These are phyloP conservation scores for Diachasma alloeum DNA, from an alignment of 1,140 invertebrate species.

Conservation along the genomic window DNA sequence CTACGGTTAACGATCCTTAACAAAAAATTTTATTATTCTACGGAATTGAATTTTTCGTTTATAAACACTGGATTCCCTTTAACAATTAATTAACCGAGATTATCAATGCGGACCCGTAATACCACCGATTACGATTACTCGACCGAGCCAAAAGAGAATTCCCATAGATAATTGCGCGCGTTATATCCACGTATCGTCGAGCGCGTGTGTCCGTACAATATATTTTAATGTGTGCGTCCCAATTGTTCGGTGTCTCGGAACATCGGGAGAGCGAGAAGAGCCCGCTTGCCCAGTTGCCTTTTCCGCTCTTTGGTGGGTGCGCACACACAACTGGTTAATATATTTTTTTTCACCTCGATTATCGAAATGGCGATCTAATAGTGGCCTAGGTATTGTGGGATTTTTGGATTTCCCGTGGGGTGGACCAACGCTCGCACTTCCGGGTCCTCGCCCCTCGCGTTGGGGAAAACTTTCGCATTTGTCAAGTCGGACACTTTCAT, in stretches of 20 bases:
- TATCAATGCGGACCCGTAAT: background rate
- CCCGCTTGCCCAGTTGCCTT: slow-evolving; percentile 27
- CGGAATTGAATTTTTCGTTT: too few relatives aligned
- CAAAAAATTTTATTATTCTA: too few relatives aligned
- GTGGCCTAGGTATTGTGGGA: background rate
- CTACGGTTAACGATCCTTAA: too few relatives aligned
- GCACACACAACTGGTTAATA: background rate
- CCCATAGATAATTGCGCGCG: background rate
- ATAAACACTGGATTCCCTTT: too few relatives aligned
- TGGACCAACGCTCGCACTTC: background rate
- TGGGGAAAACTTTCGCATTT: too few relatives aligned
- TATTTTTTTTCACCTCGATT: background rate
- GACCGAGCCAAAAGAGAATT: background rate
- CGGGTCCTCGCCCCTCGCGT: too few relatives aligned
- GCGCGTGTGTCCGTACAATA: slow-evolving; percentile 41
- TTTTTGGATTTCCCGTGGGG: background rate
- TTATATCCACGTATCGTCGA: slow-evolving; percentile 7
- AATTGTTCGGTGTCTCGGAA: slow-evolving; percentile 58
- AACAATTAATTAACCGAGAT: background rate
- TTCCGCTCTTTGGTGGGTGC: slow-evolving; percentile 48
- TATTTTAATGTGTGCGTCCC: slow-evolving; percentile 47
- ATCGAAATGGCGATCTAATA: background rate
- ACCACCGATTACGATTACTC: background rate
- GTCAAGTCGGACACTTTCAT: too few relatives aligned
- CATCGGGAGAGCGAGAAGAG: slow-evolving; percentile 51